phyloP scores from a whole-genome alignment of 2,888 invertebrate species.

The Trichopoda pennipes region DNA sequence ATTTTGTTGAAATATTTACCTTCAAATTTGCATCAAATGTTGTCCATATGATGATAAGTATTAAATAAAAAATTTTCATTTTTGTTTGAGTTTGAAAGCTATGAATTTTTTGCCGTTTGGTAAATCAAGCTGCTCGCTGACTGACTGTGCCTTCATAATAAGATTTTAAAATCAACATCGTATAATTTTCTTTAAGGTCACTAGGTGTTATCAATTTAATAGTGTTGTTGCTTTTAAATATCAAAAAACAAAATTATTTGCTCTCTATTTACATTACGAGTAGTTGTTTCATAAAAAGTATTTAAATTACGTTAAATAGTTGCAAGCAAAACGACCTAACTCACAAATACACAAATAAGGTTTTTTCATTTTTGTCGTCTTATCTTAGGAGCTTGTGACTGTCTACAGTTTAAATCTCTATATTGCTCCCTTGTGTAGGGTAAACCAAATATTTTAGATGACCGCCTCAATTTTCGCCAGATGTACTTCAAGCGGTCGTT shows the following conservation, averaged over 20 bases:
- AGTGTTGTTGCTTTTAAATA: constrained; percentile 17
- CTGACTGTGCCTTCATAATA: constrained; percentile 11
- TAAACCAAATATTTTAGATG: too few species aligned
- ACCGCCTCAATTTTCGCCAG: too few species aligned
- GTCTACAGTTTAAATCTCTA: too few species aligned
- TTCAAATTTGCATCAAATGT: not conserved
- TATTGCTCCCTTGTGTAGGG: too few species aligned
- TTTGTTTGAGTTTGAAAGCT: too few species aligned
- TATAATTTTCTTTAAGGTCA: constrained; percentile 30
- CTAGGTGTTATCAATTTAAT: constrained; percentile 40
- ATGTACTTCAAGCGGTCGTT: too few species aligned
- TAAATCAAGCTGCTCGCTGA: constrained; percentile 3
- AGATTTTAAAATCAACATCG: not conserved
- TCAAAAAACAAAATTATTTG: not conserved
- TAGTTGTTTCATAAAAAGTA: not conserved
- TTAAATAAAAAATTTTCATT: constrained; percentile 24
- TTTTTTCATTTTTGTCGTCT: too few species aligned
- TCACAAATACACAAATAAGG: too few species aligned
- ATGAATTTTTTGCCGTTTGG: not conserved
- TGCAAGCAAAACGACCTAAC: not conserved
- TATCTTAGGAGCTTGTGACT: too few species aligned
- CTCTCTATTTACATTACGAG: not conserved
- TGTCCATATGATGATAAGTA: not conserved
- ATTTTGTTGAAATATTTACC: constrained; percentile 17
- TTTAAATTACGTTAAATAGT: not conserved